Evolutionary conservation across 1,140 invertebrate species (phyloP), one percentile per base, ranked within the genome.

Genomic region (Nephotettix cincticeps): DNA sequence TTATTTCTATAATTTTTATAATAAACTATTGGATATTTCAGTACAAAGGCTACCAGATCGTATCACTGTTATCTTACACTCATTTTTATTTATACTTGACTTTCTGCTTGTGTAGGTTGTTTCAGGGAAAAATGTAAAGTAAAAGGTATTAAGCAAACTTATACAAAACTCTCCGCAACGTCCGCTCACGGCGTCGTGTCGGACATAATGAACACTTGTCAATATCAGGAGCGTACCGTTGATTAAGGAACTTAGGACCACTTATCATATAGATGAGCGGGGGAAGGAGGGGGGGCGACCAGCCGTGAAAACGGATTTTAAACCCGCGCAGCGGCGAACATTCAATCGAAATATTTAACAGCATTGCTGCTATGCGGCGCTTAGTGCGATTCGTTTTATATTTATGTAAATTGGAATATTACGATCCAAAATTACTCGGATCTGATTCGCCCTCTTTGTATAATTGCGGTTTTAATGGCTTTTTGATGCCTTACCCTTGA

Each of bases 331-430:
- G 56, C 25, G 27, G 56, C 13, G 23, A 61, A 61, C 56, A 61
- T 61, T 61, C 56, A 61, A 61, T 61, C 56, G 56, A 61, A 61
- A 61, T 61, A 61, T 61, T 61, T 61, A 61, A 61, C 56, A 61
- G 56, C 56, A 21, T 29, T 27, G 56, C 47, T 6, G 6, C n/a
- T 40, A 6, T 6, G 36, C 47, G 21, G 21, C 47, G 4, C 47
- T 21, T 19, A 17, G 4, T 13, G 13, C 56, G 21, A 27, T 4
- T 13, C 56, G 56, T 28, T 61, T 61, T 61, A 61, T 61, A 61
- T 61, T 61, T 61, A 61, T 61, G 56, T 61, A 61, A 61, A 61
- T 61, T 61, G 56, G 23, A 61, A 61, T 27, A 61, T 61, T 61
- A 61, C 56, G 56, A 6, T 29, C 28, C 28, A 21, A 61, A 61